Conservation (phyloP, 1,140 invertebrate genomes). For the Calephelis nemesis region DNA sequence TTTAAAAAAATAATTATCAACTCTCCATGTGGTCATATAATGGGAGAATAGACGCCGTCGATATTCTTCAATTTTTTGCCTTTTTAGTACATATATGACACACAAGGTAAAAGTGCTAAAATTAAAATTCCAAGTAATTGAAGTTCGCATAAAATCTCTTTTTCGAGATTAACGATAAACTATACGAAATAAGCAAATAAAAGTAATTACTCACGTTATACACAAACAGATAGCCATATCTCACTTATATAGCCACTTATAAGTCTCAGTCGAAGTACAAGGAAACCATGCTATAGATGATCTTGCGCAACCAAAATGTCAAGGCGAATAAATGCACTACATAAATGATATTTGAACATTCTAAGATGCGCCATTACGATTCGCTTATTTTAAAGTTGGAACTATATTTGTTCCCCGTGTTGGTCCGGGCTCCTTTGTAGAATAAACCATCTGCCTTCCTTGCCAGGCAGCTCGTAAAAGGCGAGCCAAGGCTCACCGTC, state of each 20-base stretch:
- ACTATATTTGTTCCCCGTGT: too few species aligned
- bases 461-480: too few species aligned
- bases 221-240: slow-evolving; percentile 5
- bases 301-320: slow-evolving; percentile 28
- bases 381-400: not conserved
- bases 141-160: not conserved
- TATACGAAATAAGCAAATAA: not conserved
- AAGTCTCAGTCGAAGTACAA: slow-evolving; percentile 2
- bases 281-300: slow-evolving; percentile 20
- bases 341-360: slow-evolving; percentile 19
- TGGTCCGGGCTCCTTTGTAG: too few species aligned
- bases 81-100: too few species aligned
- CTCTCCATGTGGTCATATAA: too few species aligned
- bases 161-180: not conserved
- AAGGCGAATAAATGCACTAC: slow-evolving; percentile 28
- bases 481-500: too few species aligned
- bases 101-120: too few species aligned
- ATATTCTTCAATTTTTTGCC: too few species aligned
- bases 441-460: too few species aligned
- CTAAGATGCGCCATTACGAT: slow-evolving; percentile 9
- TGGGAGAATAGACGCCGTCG: too few species aligned
- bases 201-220: not conserved
- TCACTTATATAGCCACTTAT: not conserved
- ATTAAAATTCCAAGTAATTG: too few species aligned
- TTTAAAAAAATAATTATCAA: too few species aligned